Base-by-base conservation (phyloP, 2,888 invertebrate species). In the Osedax fenrisi region DNA sequence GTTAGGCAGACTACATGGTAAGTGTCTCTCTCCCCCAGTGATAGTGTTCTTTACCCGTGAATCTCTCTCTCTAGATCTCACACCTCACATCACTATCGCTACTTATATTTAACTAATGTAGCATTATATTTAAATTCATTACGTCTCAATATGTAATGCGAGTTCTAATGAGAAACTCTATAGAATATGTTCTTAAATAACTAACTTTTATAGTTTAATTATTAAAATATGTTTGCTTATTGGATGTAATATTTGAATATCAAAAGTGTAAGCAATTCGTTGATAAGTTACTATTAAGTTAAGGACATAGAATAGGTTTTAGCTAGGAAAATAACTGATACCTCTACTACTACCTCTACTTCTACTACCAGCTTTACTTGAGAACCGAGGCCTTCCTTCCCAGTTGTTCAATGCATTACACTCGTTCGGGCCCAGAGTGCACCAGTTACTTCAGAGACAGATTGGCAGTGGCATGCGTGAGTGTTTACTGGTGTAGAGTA, bases 371-470 rank as follows among this genome's bases (percentile, higher is more conserved):
- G 95, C 95, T 25, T 86, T 96, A 80, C 87, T 96, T 73, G 96
- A 96, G 86, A 92, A 95, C 17, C 88, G 95, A 79, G 96, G 96
- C 26, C 85, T 96, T 79, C 95, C 96, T n/a, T 94, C 95, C 17
- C 95, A 96, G 84, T 88, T 97, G 77, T 92, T 97, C 81, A 94
- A 95, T 41, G 94, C 95, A 0, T 92, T 97, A 81, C 94, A 95
- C 56, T 93, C 95, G 0, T 88, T 97, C 74, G 96, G 93, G 0
- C 94, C 96, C 69, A 88, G 96, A 73, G 93, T 97, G 94, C 95
- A 96, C 83, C 94, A 95, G 83, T 87, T 96, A 75, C 86, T 96
- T 77, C 94, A 96, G 83, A 88, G 95, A 79, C 94, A 92, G 78
- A 94, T 95, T 88, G 93, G 93, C 69, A 91, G 91, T 74, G 90